Base-by-base conservation (phyloP, 2,797 vertebrate species). In the Galaxias olidus region DNA sequence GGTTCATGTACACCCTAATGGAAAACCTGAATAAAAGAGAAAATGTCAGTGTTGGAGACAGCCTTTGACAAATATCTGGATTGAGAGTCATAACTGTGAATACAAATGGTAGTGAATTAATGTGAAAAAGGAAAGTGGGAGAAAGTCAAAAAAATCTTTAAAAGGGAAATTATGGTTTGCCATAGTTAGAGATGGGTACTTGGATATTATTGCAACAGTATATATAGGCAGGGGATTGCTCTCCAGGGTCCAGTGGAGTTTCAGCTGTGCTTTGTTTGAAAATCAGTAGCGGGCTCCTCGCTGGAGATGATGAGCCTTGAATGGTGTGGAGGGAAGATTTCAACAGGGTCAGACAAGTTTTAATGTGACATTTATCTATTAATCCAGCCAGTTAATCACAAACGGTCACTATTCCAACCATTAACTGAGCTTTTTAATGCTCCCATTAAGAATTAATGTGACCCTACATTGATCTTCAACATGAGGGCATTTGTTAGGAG, bases 391-490 rank as follows among this genome's bases (percentile, higher is more conserved):
- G 71, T 86, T 86, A 84, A 87, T 88, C 83, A 84, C 77, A 84
- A 81, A 87, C 72, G 69, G 65, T 82, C 72, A 82, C 66, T 72
- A 67, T 83, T 85, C 73, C 74, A 2, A 6, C 78, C 74, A 87
- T 87, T 86, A 88, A 77, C 78, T 84, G 78, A 81, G 71, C 78
- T 69, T 75, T 88, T 85, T 86, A 86, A 87, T 85, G 69, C 70
- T 69, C 68, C 72, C 61, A 77, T 86, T 44, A 83, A 87, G 67
- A 84, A 88, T 85, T 73, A 62, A 90, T 86, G 70, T 74, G 69
- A 83, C 69, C 73, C 75, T 62, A 62, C 76, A 86, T 81, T 85
- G 70, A 65, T 68, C 77, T 80, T 87, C 71, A 80, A 75, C 74
- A 80, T 72, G 68, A 77, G 62, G 71, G 77, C 75, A 74, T 79